Base-by-base conservation (phyloP, 64 coral and sea anemone genomes). In the Pocillopora verrucosa region DNA sequence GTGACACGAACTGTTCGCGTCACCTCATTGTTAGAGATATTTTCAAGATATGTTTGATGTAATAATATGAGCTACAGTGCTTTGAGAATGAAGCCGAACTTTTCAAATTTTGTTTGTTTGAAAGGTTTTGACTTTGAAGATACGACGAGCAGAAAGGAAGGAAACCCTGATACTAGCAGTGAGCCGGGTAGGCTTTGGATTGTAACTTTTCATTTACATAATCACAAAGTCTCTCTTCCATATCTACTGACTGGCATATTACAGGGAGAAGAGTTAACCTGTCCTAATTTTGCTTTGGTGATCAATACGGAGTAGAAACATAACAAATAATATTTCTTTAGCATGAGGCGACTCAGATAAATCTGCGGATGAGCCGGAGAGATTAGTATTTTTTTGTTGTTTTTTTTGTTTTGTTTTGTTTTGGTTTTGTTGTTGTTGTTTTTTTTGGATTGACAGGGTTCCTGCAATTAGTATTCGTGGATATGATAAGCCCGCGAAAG, bases 91-190 rank as follows among this genome's bases (percentile, higher is more conserved):
- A 13, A 63, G 16, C 16, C 13, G 16, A 63, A 69, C 24, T 24
- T 69, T 10, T 69, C 1, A 9, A 13, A 24, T 60, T 30, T 26
- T 62, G 65, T 83, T 83, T 16, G 7, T 25, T 84, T 72, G 13
- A 56, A 22, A 84, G 82, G 11, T 22, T 84, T 56, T n/a, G 82
- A 25, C 56, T 36, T 36, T 14, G 80, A 65, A 16, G 63, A 72
- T 65, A 20, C 34, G n/a, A 37, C 16, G n/a, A 65, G 62, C 16
- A 20, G 15, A 37, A 38, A 9, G 16, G 63, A 70, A 20, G 82
- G 22, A 72, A 72, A 69, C 65, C 63, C 63, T 13, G 82, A 84
- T 57, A 84, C 61, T n/a, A 84, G 82, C 82, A 84, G 82, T 45
- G 82, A 84, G 63, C 82, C 68, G 17, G 82, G 82, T 84, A 84